Conservation (phyloP, 1,140 invertebrate genomes). For the Drosophila kikkawai region DNA sequence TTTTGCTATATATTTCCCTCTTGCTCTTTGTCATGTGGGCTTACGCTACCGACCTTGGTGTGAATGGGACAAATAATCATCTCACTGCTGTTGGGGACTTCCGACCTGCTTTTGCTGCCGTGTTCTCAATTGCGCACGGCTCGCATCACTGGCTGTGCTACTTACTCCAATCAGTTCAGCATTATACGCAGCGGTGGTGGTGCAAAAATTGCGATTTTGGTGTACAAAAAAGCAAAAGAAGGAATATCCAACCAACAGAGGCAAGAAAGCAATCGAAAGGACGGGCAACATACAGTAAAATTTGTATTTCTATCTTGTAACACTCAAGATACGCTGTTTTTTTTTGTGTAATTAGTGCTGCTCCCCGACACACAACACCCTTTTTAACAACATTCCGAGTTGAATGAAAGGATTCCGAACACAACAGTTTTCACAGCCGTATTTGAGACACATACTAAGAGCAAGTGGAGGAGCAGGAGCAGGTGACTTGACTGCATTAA, state of each 20-base stretch:
- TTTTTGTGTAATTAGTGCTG: constrained; percentile 1
- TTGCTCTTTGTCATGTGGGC: constrained; percentile 52
- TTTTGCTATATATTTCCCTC: constrained; percentile 72
- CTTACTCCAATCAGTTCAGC: constrained; percentile 60
- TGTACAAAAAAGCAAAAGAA: constrained; percentile 83
- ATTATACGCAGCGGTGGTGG: constrained; percentile 62
- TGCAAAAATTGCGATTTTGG: constrained; percentile 85
- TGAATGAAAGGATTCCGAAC: constrained; percentile 6
- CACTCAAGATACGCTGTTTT: constrained; percentile 9
- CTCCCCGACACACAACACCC: neutral
- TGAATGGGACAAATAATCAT: constrained; percentile 64
- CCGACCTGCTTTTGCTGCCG: constrained; percentile 57
- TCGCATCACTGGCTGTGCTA: constrained; percentile 60
- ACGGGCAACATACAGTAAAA: constrained; percentile 48
- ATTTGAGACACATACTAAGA: constrained; percentile 12
- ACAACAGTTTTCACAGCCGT: constrained; percentile 6
- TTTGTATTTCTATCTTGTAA: constrained; percentile 34
- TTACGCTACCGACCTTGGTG: constrained; percentile 54
- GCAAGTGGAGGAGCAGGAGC: constrained; percentile 5
- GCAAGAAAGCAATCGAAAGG: constrained; percentile 37
- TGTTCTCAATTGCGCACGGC: constrained; percentile 45
- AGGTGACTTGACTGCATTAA: constrained; percentile 15
- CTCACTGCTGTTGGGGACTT: constrained; percentile 53
- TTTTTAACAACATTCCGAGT: neutral
- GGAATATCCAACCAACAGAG: constrained; percentile 45